Evolutionary conservation across 2,113 vertebrate species (phyloP).

Genomic region (Neolamprologus variostigma): DNA sequence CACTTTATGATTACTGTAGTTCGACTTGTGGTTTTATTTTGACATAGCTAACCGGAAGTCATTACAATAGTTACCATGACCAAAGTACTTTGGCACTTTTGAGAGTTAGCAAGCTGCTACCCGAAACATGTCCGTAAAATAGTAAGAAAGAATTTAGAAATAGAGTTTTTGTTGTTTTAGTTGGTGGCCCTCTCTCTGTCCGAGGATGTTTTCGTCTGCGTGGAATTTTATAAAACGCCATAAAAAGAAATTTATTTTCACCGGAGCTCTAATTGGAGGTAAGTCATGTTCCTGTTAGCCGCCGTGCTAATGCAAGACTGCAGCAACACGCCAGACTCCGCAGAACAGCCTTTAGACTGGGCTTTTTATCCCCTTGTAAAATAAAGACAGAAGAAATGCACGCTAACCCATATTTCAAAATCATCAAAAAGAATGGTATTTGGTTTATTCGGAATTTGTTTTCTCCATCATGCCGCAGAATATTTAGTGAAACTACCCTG

Average conservation of each 20-base stretch:
- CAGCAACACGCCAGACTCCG: background rate
- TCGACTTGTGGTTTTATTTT: constrained; percentile 15
- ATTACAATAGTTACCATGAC: rapidly evolving
- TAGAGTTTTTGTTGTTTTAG: background rate
- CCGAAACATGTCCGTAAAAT: constrained; percentile 10
- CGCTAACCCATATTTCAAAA: background rate
- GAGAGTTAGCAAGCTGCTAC: constrained; percentile 19
- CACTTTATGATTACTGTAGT: background rate
- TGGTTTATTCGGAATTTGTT: background rate
- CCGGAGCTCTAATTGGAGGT: constrained; percentile 87
- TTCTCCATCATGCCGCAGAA: background rate
- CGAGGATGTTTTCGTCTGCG: constrained; percentile 78
- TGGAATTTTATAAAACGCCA: constrained; percentile 93
- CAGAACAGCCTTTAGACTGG: rapidly evolving
- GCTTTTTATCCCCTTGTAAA: background rate
- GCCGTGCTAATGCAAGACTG: background rate
- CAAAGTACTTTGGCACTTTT: background rate
- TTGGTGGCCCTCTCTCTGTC: background rate
- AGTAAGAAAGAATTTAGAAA: background rate
- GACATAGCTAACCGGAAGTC: background rate
- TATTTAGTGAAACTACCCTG: background rate
- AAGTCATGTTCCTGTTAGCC: constrained; percentile 8
- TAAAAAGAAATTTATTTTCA: constrained; percentile 85
- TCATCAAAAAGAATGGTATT: rapidly evolving
- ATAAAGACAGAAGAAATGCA: rapidly evolving